Conservation (phyloP, 2,113 vertebrate species). For the Nipponia nippon region DNA sequence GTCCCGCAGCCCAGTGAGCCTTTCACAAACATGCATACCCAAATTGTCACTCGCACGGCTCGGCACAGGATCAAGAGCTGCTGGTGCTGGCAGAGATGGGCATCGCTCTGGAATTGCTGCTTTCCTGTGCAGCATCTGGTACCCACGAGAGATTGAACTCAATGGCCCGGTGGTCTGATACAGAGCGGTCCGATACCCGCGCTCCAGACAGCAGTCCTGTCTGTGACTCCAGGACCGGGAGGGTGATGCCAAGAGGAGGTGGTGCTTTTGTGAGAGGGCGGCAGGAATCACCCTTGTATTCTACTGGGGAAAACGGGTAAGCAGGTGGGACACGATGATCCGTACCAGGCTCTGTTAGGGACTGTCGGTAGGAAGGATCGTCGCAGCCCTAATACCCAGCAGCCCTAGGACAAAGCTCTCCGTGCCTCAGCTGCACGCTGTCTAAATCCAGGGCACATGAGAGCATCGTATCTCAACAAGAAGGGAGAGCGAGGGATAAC, state of each 20-base stretch:
- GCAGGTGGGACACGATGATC: neutral
- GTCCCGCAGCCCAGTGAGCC: neutral
- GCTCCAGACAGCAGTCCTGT: neutral
- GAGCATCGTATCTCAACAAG: neutral
- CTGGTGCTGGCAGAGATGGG: neutral
- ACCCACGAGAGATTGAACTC: neutral
- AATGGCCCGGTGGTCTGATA: neutral
- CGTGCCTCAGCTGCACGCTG: neutral
- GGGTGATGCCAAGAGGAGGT: neutral
- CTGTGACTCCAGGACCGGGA: neutral
- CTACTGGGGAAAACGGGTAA: neutral
- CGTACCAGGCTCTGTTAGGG: neutral
- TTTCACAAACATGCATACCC: neutral
- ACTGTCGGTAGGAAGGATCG: neutral
- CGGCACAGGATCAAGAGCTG: neutral
- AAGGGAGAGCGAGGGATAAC: accelerated
- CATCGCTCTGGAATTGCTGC: neutral
- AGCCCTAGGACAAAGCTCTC: neutral
- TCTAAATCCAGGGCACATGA: too few species aligned
- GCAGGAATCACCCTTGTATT: too few species aligned
- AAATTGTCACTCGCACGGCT: accelerated
- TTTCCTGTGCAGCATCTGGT: neutral
- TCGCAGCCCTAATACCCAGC: accelerated
- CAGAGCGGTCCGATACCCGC: neutral
- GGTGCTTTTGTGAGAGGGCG: too few species aligned